A percentile compares a stretch with the other conserved stretches of the same genome.
phyloP scores from a whole-genome alignment of 2,797 vertebrate species.

The Philypnodon macrostomus region DNA sequence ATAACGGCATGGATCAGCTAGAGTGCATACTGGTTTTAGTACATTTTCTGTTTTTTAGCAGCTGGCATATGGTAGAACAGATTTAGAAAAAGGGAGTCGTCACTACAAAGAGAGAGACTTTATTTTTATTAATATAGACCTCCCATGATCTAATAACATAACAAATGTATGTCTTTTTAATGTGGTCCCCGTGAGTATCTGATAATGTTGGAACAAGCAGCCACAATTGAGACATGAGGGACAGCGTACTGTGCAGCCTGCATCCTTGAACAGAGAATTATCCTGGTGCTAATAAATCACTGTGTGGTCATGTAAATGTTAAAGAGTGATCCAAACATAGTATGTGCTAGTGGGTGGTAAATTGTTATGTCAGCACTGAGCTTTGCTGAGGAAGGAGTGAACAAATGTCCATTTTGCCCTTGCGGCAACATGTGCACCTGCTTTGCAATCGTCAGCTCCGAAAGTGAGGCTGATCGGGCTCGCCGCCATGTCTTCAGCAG shows the following conservation, averaged over 20 bases:
- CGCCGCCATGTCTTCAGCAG: constrained; percentile 29
- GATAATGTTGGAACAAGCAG: not conserved
- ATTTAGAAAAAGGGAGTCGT: too few species aligned
- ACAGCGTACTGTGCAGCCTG: constrained; percentile 17
- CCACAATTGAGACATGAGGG: constrained; percentile 5
- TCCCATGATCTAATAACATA: too few species aligned
- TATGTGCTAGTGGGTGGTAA: constrained; percentile 53
- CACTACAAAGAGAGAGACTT: too few species aligned
- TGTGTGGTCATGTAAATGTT: constrained; percentile 59
- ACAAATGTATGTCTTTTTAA: too few species aligned
- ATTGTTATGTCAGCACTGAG: constrained; percentile 66
- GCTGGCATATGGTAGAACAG: too few species aligned
- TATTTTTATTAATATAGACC: too few species aligned
- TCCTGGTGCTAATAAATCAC: constrained; percentile 57
- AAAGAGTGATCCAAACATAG: constrained; percentile 61
- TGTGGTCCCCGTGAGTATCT: not conserved
- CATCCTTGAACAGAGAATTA: constrained; percentile 42
- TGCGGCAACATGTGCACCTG: constrained; percentile 66
- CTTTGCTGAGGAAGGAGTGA: constrained; percentile 61
- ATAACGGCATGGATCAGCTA: not conserved
- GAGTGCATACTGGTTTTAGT: not conserved
- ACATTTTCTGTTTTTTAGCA: not conserved
- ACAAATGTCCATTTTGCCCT: constrained; percentile 67
- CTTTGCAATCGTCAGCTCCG: constrained; percentile 32
- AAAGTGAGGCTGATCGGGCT: constrained; percentile 30